Evolutionary conservation across 2,888 invertebrate genomes (phyloP).

Genomic region (Tinea trinotella): DNA sequence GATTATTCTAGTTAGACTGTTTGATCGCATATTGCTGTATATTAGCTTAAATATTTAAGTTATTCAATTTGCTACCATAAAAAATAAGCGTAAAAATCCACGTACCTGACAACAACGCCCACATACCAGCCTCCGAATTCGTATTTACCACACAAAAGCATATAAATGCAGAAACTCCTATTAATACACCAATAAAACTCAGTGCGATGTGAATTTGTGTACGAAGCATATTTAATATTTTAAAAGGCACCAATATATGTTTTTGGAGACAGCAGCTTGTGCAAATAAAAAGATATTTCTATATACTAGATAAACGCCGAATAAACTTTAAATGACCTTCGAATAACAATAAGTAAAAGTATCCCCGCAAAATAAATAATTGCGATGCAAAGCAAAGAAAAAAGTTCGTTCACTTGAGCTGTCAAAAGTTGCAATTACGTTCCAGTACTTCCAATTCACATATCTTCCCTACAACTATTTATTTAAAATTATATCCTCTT

Average conservation of each 20-base stretch:
- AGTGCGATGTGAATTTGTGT: constrained; percentile 55
- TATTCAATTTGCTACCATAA: no score
- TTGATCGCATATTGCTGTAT: no score
- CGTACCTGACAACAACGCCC: constrained; percentile 62
- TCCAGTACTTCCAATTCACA: no score
- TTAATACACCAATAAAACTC: constrained; percentile 46
- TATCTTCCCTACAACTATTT: no score
- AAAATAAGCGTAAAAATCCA: constrained; percentile 13
- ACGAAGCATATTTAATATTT: constrained; percentile 49
- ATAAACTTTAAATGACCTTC: not conserved
- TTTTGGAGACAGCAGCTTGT: no score
- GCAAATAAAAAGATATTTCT: no score
- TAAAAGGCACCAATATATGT: no score
- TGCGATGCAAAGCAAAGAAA: not conserved
- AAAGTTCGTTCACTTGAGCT: not conserved
- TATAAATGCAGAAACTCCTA: constrained; percentile 59
- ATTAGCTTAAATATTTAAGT: no score
- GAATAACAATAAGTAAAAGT: not conserved
- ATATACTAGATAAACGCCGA: no score
- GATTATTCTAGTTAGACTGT: no score
- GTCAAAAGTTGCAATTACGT: not conserved
- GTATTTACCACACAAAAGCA: constrained; percentile 62
- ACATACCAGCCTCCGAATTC: constrained; percentile 63
- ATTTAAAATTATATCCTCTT: no score
- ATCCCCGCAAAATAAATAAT: not conserved